A percentile compares a stretch with the other conserved stretches of the same genome.
Evolutionary conservation across 1,140 invertebrate species (phyloP).

Genomic region (Drosophila nasuta): DNA sequence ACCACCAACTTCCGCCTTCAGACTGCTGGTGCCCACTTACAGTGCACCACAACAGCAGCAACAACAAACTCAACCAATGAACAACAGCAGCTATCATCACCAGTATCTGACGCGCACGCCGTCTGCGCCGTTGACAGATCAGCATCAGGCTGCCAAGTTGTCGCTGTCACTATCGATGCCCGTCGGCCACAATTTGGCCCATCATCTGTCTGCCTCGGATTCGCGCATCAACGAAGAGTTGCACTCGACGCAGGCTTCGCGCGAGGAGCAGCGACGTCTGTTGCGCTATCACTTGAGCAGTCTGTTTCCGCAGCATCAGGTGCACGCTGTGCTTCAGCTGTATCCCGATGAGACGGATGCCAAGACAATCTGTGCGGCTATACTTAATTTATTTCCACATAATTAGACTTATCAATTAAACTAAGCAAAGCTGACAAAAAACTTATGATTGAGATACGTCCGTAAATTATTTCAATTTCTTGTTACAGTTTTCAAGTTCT

Average conservation of each 20-base stretch:
- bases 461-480: slow-evolving; percentile 54
- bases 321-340: slow-evolving; percentile 92
- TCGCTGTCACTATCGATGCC: slow-evolving; percentile 87
- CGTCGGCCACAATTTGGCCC: slow-evolving; percentile 63
- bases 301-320: slow-evolving; percentile 95
- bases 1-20: slow-evolving; percentile 44
- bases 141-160: slow-evolving; percentile 82
- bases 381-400: slow-evolving; percentile 90
- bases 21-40: slow-evolving; percentile 58
- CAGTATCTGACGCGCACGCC: slow-evolving; percentile 90
- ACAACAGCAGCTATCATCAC: slow-evolving; percentile 58
- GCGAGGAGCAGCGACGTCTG: slow-evolving; percentile 89
- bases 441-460: slow-evolving; percentile 33
- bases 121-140: slow-evolving; percentile 88
- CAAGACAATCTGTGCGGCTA: slow-evolving; percentile 94
- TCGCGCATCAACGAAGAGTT: slow-evolving; percentile 88
- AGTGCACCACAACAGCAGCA: slow-evolving; percentile 53
- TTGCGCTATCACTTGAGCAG: slow-evolving; percentile 94
- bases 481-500: slow-evolving; percentile 60
- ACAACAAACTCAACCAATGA: slow-evolving; percentile 34
- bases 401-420: slow-evolving; percentile 67
- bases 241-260: slow-evolving; percentile 85
- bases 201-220: slow-evolving; percentile 86
- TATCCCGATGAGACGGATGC: slow-evolving; percentile 95
- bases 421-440: slow-evolving; percentile 10